Evolutionary conservation across 2,888 invertebrate species (phyloP), one percentile per base, ranked within the genome.

Genomic region (Microplitis deprimator): DNA sequence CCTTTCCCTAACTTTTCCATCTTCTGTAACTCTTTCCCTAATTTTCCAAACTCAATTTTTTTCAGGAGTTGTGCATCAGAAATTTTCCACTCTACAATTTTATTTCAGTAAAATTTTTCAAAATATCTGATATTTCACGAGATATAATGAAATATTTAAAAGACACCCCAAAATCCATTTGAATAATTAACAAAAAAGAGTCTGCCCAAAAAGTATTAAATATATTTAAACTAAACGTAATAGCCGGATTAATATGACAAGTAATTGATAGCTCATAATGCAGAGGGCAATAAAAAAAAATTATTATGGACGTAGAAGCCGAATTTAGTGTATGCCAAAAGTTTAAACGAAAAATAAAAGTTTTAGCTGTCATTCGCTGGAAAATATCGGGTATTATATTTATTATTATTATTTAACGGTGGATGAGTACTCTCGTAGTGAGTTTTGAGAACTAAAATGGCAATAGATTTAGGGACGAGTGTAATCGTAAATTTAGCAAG

Each of bases 401-500:
- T 50, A 50, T 50, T 50, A 8, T 50, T 50, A 13, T 50, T 50
- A 50, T 50, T 50, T 50, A 50, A 13, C 50, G 50, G 50, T 50
- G 50, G 50, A 13, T 50, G 50, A 13, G 8, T 29, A 29, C 29
- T 29, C 29, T 3, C 29, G 29, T 29, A 29, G 29, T 29, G 29
- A 29, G 29, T 29, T 29, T 29, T 29, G 29, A 29, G 29, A 29
- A 50, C 50, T 13, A 50, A 50, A 50, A 50, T 50, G 50, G 50
- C 50, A 50, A 50, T 50, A 50, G 50, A 50, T 50, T 50, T 50
- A 50, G 50, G 50, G 50, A 50, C 50, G 50, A 50, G 50, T 50
- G 50, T 50, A 65, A 29, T 38, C 65, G 65, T 65, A 65, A 65
- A 65, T 65, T 65, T 65, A 13, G 50, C 29, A 83, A 82, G 80